Evolutionary conservation across 2,888 invertebrate species (phyloP).

Genomic region (Andrena bucephala): DNA sequence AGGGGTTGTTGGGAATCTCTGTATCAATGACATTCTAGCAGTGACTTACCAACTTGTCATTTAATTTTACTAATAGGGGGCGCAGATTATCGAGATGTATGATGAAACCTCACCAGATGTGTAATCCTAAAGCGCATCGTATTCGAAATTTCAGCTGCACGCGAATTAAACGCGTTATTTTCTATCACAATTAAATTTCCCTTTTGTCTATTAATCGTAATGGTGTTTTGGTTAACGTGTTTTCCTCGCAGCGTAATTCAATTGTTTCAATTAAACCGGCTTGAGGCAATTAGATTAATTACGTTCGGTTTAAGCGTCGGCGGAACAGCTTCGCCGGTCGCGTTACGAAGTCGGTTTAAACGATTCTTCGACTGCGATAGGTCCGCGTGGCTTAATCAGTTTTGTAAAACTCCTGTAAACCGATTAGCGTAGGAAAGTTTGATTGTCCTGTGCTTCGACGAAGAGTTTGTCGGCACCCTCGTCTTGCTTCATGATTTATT

Average conservation of each 20-base stretch:
- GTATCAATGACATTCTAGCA: not conserved
- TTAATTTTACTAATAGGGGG: too few species aligned
- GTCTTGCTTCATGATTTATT: not conserved
- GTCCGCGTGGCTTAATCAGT: not conserved
- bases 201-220: conserved; percentile 29
- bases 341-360: not conserved
- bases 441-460: not conserved
- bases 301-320: conserved; percentile 6
- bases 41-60: not conserved
- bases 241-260: conserved; percentile 12
- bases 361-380: not conserved
- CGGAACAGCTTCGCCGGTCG: not conserved
- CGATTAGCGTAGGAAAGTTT: not conserved
- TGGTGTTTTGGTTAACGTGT: conserved; percentile 25
- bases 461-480: not conserved
- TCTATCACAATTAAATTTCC: conserved; percentile 22
- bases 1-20: not conserved
- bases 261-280: conserved; percentile 37
- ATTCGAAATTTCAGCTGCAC: conserved; percentile 14
- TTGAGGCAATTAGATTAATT: conserved; percentile 45
- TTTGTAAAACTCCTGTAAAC: not conserved
- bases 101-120: too few species aligned
- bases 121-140: not conserved
- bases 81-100: too few species aligned
- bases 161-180: conserved; percentile 10